Conservation (phyloP, 2,113 vertebrate species). For the Tachysurus fulvidraco region DNA sequence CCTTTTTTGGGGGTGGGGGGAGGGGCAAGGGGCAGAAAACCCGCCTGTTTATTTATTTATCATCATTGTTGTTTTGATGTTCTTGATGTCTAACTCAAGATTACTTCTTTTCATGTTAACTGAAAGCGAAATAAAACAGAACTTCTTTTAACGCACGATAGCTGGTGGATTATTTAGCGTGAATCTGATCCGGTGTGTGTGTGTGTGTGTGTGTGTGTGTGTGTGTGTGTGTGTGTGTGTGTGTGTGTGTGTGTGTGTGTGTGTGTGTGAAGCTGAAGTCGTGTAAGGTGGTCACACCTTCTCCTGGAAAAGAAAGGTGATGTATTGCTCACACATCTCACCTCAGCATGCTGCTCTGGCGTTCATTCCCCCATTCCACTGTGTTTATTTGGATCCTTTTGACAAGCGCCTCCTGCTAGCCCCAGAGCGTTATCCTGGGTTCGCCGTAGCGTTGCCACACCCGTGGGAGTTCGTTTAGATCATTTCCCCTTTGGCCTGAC, state of each 20-base stretch:
- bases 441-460: slow-evolving; percentile 9
- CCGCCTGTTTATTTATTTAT: slow-evolving; percentile 52
- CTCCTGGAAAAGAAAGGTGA: background rate
- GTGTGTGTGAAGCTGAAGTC: too few species aligned
- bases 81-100: slow-evolving; percentile 57
- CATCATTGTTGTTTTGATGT: slow-evolving; percentile 29
- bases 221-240: too few species aligned
- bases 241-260: too few species aligned
- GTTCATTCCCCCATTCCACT: slow-evolving; percentile 23
- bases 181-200: too few species aligned
- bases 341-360: slow-evolving; percentile 30
- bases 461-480: slow-evolving; percentile 43
- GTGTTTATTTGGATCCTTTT: slow-evolving; percentile 48
- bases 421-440: slow-evolving; percentile 35
- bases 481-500: slow-evolving; percentile 63
- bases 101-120: slow-evolving; percentile 64
- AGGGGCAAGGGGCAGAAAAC: slow-evolving; percentile 22
- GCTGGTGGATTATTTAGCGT: slow-evolving; percentile 6
- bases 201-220: too few species aligned
- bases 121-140: slow-evolving; percentile 62
- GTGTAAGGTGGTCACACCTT: background rate
- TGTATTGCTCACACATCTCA: background rate
- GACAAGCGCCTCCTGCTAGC: slow-evolving; percentile 38
- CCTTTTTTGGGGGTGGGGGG: background rate
- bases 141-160: slow-evolving; percentile 20